A percentile compares a stretch with the other conserved stretches of the same genome.
phyloP scores from a whole-genome alignment of 2,888 invertebrate genomes.

The Theretra japonica region DNA sequence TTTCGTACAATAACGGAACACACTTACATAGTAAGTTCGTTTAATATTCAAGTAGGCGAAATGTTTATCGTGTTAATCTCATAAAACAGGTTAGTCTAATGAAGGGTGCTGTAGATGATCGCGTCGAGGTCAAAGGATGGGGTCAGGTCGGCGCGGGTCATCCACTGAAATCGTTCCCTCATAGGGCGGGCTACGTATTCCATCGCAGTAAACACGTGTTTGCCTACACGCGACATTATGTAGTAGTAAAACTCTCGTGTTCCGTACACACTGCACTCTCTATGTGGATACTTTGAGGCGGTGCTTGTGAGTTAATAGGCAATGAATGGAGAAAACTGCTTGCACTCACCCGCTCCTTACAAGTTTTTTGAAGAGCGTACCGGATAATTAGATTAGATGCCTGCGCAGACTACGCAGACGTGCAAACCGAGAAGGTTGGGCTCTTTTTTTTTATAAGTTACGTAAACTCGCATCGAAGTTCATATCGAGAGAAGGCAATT shows the following conservation, averaged over 20 bases:
- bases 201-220: neutral
- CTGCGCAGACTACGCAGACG: slow-evolving; percentile 47
- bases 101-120: slow-evolving; percentile 72
- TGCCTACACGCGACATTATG: slow-evolving; percentile 12
- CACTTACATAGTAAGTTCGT: slow-evolving; percentile 55
- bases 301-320: slow-evolving; percentile 45
- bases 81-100: slow-evolving; percentile 75
- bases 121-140: slow-evolving; percentile 72
- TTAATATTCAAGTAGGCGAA: slow-evolving; percentile 65
- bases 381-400: slow-evolving; percentile 77
- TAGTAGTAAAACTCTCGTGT: neutral
- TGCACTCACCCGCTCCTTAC: slow-evolving; percentile 58
- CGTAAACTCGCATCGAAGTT: slow-evolving; percentile 36
- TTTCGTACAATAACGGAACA: slow-evolving; percentile 57
- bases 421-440: slow-evolving; percentile 47
- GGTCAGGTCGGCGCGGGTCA: slow-evolving; percentile 71
- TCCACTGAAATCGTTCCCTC: slow-evolving; percentile 70
- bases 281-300: slow-evolving; percentile 8
- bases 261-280: neutral
- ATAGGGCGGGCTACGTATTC: slow-evolving; percentile 22
- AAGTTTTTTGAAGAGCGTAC: slow-evolving; percentile 69
- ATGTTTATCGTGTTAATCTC: slow-evolving; percentile 69
- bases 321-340: slow-evolving; percentile 65
- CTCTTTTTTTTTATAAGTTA: slow-evolving; percentile 49
- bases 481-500: slow-evolving; percentile 42